Conservation (phyloP, 2,797 vertebrate species). For the Distichodus sexfasciatus region DNA sequence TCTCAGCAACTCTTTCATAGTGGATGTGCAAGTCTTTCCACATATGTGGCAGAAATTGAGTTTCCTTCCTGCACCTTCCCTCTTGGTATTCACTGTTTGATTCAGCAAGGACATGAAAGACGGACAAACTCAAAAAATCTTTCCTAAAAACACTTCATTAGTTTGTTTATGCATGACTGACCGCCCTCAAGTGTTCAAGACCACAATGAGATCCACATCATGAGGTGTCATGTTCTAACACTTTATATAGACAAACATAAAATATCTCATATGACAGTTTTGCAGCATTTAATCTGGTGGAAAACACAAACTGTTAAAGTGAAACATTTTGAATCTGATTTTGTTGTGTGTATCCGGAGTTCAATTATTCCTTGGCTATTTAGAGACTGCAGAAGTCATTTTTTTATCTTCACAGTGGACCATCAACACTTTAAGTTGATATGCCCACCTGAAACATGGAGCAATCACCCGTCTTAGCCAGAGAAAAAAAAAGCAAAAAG, state of each 20-base stretch:
- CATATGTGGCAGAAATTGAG: conserved; percentile 25
- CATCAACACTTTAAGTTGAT: conserved; percentile 18
- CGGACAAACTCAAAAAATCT: conserved; percentile 43
- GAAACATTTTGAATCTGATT: not conserved
- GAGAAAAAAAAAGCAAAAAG: conserved; percentile 14
- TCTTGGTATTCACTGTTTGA: conserved; percentile 38
- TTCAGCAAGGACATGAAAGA: conserved; percentile 36
- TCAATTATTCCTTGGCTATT: not conserved
- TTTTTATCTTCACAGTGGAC: conserved; percentile 1
- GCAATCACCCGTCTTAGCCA: conserved; percentile 29
- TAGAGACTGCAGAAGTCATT: conserved; percentile 1
- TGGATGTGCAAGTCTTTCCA: conserved; percentile 7
- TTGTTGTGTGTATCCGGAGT: not conserved
- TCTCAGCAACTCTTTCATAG: conserved; percentile 16
- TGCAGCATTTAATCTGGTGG: no score
- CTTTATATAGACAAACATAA: no score
- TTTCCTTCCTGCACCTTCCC: conserved; percentile 34
- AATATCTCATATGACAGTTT: no score
- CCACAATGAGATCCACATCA: no score
- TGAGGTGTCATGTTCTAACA: no score
- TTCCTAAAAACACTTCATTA: conserved; percentile 46
- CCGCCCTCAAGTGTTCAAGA: conserved; percentile 36
- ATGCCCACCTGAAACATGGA: conserved; percentile 27
- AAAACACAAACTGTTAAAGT: no score
- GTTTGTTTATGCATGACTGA: conserved; percentile 53